Evolutionary conservation across 2,797 vertebrate species (phyloP), one percentile per base, ranked within the genome.

Genomic region (Oophaga sylvatica): DNA sequence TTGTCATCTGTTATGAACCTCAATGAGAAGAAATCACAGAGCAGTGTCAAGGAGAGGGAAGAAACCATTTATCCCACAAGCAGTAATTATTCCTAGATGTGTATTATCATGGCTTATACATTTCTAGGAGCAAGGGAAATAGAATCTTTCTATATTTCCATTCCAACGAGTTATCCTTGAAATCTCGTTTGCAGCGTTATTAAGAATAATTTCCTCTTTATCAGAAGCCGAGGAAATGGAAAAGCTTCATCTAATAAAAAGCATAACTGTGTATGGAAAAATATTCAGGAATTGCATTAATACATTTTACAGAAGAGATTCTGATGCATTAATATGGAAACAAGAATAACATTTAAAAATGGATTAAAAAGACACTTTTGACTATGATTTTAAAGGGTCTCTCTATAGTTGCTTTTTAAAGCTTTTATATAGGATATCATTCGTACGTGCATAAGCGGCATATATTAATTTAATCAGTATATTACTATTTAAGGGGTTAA

Each of bases 161-260:
- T 80, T 84, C 65, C 83, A 60, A 56, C 31, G 26, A 71, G 56
- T 31, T 88, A 85, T 88, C 77, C 77, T 84, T 62, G n/a, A 80
- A 81, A 88, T 88, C 73, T 80, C 41, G 13, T 80, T 80, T 70
- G 63, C 77, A 29, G 20, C 62, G 45, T 73, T 85, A 75, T 67
- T 85, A 78, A 73, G 81, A 85, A 63, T 88, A 75, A 80, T 88
- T 85, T 88, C 77, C 75, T 84, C 76, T 85, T 85, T 88, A 81
- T 81, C 82, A 56, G 83, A 63, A 75, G 35, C 59, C 75, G 65
- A 81, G 83, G 87, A 88, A 88, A 88, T 88, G 65, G 76, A 88
- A 80, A 80, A 65, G 29, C 59, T 71, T 88, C 35, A 88, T 88
- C 75, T 31, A 62, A 81, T 80, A 65, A 80, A 80, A 53, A 53